Evolutionary conservation across 2,888 invertebrate genomes (phyloP), one percentile per base, ranked within the genome.

Genomic region (Clepsis dumicolana): DNA sequence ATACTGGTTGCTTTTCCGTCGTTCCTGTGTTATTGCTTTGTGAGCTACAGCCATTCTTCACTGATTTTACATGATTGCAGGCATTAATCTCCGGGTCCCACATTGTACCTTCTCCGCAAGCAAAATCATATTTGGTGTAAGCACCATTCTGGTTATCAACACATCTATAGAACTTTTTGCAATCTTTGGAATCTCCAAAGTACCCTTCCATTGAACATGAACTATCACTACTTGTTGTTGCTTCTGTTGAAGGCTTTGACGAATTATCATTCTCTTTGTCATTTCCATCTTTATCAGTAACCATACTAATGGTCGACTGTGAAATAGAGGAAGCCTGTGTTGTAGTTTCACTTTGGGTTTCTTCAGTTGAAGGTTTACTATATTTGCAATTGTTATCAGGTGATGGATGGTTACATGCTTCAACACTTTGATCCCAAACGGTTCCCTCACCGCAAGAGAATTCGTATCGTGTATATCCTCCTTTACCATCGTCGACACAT

Each of bases 391-490:
- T 38, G 21, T 72, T 68, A 21, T 67, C 59, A 41, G 52, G 32
- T 10, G 64, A 62, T 25, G 61, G 61, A 75, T 94, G 88, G 77
- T 94, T 94, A 72, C 94, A 94, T 1, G 86, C 85, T 65, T 86
- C 82, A 41, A 89, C 76, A 12, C 77, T 78, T 57, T 87, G 80
- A 77, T 95, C 95, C 94, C 94, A 95, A 27, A 96, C 95, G 2
- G 97, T 97, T 57, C 96, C 96, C 41, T 95, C 94, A 0, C 95
- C 96, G 81, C 97, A 97, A 16, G 89, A 88, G 79, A 96, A 97
- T 63, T 96, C 95, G 80, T 96, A 95, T 86, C 94, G 95, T 64
- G 88, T 95, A 75, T 90, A 96, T 14, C 94, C 91, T 68, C 94
- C 94, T 52, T 93, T 87, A 0, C 94, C 95, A 78, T 94, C 91